Base-by-base conservation (phyloP, 2,113 vertebrate species). In the Zapornia atra region DNA sequence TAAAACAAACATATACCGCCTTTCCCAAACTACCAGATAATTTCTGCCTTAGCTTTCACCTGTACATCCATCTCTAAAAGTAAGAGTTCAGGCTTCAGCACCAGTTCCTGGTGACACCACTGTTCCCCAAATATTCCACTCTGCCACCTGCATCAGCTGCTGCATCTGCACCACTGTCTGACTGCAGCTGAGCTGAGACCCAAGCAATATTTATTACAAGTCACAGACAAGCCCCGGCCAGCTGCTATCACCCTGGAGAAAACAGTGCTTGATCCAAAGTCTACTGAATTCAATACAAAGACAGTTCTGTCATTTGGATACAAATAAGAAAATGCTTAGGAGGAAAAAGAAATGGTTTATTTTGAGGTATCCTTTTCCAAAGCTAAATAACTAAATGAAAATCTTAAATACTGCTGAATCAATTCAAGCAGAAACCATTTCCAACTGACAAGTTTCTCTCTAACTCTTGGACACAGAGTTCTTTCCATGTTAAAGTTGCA, bases 371-470 rank as follows among this genome's bases (percentile, higher is more conserved):
- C 42, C 12, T 33, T 73, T 88, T 84, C 29, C 34, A 94, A 88
- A 91, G 15, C 5, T 36, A 53, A 91, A 15, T 42, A 83, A 75
- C 13, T 75, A 63, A 93, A 92, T 26, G 10, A 6, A 81, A 83
- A 66, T 26, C 50, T 73, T 48, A 86, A 92, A 54, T 36, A 75
- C 12, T 88, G 36, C 24, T 38, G 64, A 91, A 64, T 7, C 42
- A 78, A 78, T 63, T 70, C 60, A 93, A 77, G n/a, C 46, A 92
- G 40, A 86, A 92, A 71, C 3, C 7, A 59, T 46, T 93, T 92
- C 31, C 68, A 90, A 25, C 33, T 34, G 33, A 16, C 15, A 48
- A 26, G 6, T 68, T 77, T 81, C 54, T 89, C 29, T 82, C 44
- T 42, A 77, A 57, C 24, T 65, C 5, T 4, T 73, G 22, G 53